Base-by-base conservation (phyloP, 1,140 invertebrate species). In the Arctopsyche grandis region DNA sequence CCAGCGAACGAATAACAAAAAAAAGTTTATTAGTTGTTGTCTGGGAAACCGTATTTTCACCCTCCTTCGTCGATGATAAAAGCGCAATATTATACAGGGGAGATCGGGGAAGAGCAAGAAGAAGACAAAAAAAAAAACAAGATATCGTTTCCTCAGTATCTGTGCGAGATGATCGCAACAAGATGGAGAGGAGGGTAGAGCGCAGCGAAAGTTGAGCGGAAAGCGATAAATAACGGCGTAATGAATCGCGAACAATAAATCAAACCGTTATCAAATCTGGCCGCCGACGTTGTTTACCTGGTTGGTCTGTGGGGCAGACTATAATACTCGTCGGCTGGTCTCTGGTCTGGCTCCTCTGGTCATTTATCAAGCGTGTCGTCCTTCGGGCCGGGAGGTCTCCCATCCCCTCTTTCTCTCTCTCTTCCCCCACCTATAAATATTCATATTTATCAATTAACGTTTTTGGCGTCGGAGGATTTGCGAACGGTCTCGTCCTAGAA, bases 261-360 rank as follows among this genome's bases (percentile, higher is more conserved):
- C 80, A 81, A 78, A 75, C 78, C 80, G 80, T 81, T 81, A 81
- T 81, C 80, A 81, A 79, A 81, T 81, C 74, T 79, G 66, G 58
- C n/a, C 56, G 16, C 56, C 56, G 56, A 66, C 63, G 63, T 78
- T 81, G 80, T 81, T 81, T 81, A 81, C 80, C 80, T 79, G 80
- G 16, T 43, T 66, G 22, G 24, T 16, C 19, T 52, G 10, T 52
- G 12, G 48, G 12, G 48, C 29, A 7, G 29, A 38, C 29, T 38
- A 38, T 38, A 38, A 60, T 60, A 60, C 56, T 60, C 0, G n/a
- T 4, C 12, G 16, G 48, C 48, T n/a, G 16, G 56, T 21, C 56
- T 19, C 56, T 21, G 16, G 56, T 60, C 29, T 38, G 56, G 56
- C 29, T 38, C 29, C 29, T 19, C 56, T 21, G 56, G 16, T 60